Base-by-base conservation (phyloP, 2,888 invertebrate species). In the Seladonia tumulorum region DNA sequence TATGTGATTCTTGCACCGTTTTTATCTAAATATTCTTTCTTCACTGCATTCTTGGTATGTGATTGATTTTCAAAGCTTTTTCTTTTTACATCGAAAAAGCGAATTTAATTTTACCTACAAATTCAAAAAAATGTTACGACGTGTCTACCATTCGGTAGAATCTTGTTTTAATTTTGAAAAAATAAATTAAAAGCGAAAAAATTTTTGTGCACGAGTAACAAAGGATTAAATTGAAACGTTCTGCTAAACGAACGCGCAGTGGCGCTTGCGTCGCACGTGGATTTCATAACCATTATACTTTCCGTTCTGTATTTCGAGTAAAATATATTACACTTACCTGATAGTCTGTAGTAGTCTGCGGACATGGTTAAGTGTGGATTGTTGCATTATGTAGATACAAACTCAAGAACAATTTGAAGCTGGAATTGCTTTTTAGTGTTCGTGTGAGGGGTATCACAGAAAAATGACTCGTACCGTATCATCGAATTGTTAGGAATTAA, bases 401-500 rank as follows among this genome's bases (percentile, higher is more conserved):
- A 71, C 47, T 72, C 73, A 83, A 88, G 82, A 87, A 85, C 39
- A 71, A 82, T 86, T 73, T 83, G 63, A 76, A 87, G 81, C 74
- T 82, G 82, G 77, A 82, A 80, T 85, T 82, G 60, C 76, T 73
- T 49, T 75, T 76, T 60, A 42, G 76, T 78, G 85, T 70, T 75
- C 79, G 79, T 45, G 76, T 57, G 60, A 80, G 79, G 73, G n/a
- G 76, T 88, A 85, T 83, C 76, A 79, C 77, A 76, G 71, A 76
- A 91, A 91, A 90, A 91, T 91, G 91, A 90, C 84, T 90, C 76
- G 45, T 80, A 82, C 70, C 53, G 86, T 86, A 81, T 73, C 73
- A 82, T 70, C 83, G 63, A 79, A 81, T 87, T 86, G 88, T 79
- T 90, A 90, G 87, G 88, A 73, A 92, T 94, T 94, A 88, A 95